phyloP scores from a whole-genome alignment of 1,140 invertebrate genomes.

The Brachionus plicatilis region DNA sequence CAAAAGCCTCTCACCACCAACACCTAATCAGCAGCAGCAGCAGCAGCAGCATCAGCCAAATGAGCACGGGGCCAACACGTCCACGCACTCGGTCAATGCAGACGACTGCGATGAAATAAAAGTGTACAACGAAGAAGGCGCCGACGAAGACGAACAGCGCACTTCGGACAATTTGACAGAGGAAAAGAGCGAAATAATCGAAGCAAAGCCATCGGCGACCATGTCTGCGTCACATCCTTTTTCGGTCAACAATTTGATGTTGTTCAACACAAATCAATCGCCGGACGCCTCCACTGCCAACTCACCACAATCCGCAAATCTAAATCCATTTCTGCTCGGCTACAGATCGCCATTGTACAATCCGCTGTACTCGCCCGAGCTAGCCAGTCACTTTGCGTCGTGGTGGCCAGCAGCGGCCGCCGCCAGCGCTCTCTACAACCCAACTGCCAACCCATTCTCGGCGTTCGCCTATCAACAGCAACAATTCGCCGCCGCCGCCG shows the following conservation, averaged over 20 bases:
- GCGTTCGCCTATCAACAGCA: slow-evolving; percentile 30
- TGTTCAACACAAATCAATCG: neutral
- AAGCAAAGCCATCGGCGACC: neutral
- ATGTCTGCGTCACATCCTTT: neutral
- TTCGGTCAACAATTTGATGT: neutral
- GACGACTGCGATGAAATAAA: slow-evolving; percentile 29
- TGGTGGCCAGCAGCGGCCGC: slow-evolving; percentile 31
- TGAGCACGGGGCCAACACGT: neutral
- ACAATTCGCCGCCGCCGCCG: slow-evolving; percentile 33
- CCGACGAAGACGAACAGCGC: slow-evolving; percentile 32
- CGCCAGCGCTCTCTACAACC: slow-evolving; percentile 15
- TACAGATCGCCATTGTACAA: slow-evolving; percentile 14
- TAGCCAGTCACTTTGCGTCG: slow-evolving; percentile 7
- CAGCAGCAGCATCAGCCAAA: neutral
- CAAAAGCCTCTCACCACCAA: neutral
- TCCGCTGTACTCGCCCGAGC: slow-evolving; percentile 2
- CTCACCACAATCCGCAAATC: neutral
- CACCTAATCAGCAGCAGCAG: neutral
- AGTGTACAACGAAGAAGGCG: slow-evolving; percentile 36
- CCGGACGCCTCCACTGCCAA: neutral
- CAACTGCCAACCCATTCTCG: neutral
- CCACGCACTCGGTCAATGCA: neutral
- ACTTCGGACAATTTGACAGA: neutral
- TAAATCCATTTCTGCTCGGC: slow-evolving; percentile 5
- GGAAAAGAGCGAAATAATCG: slow-evolving; percentile 28